Evolutionary conservation across 2,113 vertebrate genomes (phyloP).

Genomic region (Mixornis gularis): DNA sequence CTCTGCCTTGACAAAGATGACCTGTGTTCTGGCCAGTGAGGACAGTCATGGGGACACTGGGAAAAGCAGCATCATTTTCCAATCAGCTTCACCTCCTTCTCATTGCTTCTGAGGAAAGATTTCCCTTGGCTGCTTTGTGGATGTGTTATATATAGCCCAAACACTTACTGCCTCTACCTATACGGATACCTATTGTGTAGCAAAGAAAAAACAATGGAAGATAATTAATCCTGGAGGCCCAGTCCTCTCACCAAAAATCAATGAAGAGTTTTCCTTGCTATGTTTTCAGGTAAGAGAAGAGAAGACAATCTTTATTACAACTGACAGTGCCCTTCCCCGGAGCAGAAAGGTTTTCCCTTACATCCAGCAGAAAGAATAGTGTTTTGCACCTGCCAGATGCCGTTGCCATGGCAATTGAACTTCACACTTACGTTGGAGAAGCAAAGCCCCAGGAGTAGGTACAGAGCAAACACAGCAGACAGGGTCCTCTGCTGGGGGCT

Average conservation of each 20-base stretch:
- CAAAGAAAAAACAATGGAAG: not conserved
- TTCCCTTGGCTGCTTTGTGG: not conserved
- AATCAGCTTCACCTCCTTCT: not conserved
- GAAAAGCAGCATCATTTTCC: not conserved
- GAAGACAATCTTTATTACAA: not conserved
- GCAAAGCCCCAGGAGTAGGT: not conserved
- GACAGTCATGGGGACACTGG: not conserved
- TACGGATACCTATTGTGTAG: not conserved
- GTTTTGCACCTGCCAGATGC: slow-evolving; percentile 18
- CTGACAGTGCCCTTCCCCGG: not conserved
- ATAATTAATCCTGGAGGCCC: slow-evolving; percentile 25
- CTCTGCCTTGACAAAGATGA: not conserved
- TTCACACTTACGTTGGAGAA: not conserved
- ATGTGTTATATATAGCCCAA: not conserved
- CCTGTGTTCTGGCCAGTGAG: not conserved
- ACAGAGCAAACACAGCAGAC: not conserved
- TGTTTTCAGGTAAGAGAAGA: not conserved
- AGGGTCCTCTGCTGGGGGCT: not conserved
- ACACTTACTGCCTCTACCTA: not conserved
- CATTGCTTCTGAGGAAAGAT: not conserved
- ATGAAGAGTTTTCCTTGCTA: slow-evolving; percentile 7
- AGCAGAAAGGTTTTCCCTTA: slow-evolving; percentile 6
- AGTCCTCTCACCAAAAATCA: not conserved
- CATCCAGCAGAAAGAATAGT: not conserved
- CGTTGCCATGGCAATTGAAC: slow-evolving; percentile 40